These are phyloP conservation scores for Drosophila infuscata DNA, from an alignment of 2,888 invertebrate genomes.

Conservation along the genomic window DNA sequence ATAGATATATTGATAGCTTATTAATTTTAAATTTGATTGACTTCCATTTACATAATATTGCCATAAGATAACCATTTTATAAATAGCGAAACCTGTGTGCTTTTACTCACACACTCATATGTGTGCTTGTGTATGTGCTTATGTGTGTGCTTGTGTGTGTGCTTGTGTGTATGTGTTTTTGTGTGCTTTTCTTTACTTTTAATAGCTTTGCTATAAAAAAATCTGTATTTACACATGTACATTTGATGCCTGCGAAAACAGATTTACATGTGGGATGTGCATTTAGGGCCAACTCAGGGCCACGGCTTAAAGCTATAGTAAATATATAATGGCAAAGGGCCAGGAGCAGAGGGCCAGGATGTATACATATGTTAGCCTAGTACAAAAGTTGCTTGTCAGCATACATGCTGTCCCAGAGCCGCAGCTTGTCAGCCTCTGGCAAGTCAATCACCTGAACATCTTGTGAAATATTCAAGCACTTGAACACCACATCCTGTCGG, in stretches of 20 bases:
- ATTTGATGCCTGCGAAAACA: slow-evolving; percentile 53
- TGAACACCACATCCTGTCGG: slow-evolving; percentile 71
- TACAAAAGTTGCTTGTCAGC: slow-evolving; percentile 67
- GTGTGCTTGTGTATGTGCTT: slow-evolving; percentile 3
- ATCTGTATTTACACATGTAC: slow-evolving; percentile 65
- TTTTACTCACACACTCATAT: slow-evolving; percentile 24
- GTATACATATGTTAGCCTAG: slow-evolving; percentile 29
- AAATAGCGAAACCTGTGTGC: slow-evolving; percentile 31
- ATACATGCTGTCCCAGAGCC: slow-evolving; percentile 83
- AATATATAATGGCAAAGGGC: slow-evolving; percentile 7
- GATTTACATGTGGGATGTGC: slow-evolving; percentile 48
- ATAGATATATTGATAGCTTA: slow-evolving; percentile 24
- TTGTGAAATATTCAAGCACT: slow-evolving; percentile 84
- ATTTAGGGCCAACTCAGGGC: slow-evolving; percentile 62
- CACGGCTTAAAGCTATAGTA: slow-evolving; percentile 32
- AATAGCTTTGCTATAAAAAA: slow-evolving; percentile 52
- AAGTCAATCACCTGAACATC: slow-evolving; percentile 83
- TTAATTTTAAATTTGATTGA: slow-evolving; percentile 12
- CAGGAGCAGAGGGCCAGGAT: background rate
- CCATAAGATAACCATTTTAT: slow-evolving; percentile 36
- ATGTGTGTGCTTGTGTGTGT: background rate
- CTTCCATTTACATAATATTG: slow-evolving; percentile 33
- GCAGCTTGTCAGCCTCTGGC: slow-evolving; percentile 83
- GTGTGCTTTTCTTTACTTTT: slow-evolving; percentile 38
- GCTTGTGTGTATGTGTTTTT: slow-evolving; percentile 4